Base-by-base conservation (phyloP, 1,140 invertebrate species). In the Drosophila quadrilineata region DNA sequence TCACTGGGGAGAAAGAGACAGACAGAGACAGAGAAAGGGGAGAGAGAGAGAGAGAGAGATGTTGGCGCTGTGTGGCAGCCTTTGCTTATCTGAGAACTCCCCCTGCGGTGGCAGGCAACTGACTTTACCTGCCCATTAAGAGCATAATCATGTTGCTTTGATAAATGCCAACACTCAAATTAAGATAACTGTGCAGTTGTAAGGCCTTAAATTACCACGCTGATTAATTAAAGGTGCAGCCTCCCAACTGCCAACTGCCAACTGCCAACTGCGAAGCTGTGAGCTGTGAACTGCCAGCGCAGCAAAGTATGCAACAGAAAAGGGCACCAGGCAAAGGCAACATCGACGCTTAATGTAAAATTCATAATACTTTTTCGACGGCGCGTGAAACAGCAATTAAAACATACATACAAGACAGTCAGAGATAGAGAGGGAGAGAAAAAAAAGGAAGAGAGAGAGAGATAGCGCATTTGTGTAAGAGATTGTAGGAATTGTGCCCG, bases 71-170 rank as follows among this genome's bases (percentile, higher is more conserved):
- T 10, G 36, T 50, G 19, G 40, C 52, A 54, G 53, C 70, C 56
- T 46, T 10, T 28, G 49, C 22, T 38, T 45, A 22, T 54, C 22
- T 59, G 14, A n/a, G n/a, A n/a, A 26, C 3, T 14, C 24, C 24
- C 3, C 49, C 31, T 9, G 19, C 35, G 21, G 31, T 38, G 9
- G 26, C 36, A 31, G 35, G 35, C 50, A 29, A 28, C 57, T 41
- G 12, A 21, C 19, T 33, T 53, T 36, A 71, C 56, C 71, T 79
- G 80, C 14, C 75, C 75, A 85, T 85, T 86, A 85, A 75, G 62
- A 86, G 80, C 79, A 79, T 84, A 79, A 85, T 79, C 79, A 57
- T 85, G 80, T 86, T 53, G 80, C 67, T 64, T 68, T 86, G 71
- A 84, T 75, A 84, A 84, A 85, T 84, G 74, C 80, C 71, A 57